phyloP scores from a whole-genome alignment of 1,140 invertebrate species.

The Oryzaephilus surinamensis region DNA sequence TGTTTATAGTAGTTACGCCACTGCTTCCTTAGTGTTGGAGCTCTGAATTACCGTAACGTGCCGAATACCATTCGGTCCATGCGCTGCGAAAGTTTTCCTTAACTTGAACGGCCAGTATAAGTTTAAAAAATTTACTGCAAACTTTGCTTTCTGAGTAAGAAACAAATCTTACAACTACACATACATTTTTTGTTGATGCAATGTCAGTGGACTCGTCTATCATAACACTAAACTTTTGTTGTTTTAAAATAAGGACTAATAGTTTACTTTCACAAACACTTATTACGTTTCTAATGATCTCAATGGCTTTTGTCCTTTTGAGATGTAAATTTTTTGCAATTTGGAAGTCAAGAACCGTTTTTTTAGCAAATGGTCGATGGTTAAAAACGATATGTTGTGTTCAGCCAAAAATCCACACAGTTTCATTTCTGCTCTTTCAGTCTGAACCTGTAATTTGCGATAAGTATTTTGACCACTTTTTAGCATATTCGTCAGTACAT shows the following conservation, averaged over 20 bases:
- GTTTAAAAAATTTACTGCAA: constrained; percentile 26
- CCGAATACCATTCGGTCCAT: too few species aligned
- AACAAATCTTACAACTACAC: constrained; percentile 3
- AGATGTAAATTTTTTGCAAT: constrained; percentile 7
- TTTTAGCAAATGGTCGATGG: constrained; percentile 2
- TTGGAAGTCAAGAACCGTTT: constrained; percentile 8
- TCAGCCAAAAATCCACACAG: constrained; percentile 11
- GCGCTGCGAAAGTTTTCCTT: too few species aligned
- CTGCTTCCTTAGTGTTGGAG: too few species aligned
- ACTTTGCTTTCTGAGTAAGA: not conserved
- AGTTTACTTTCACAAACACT: constrained; percentile 1
- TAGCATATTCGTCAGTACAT: too few species aligned
- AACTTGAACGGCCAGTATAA: too few species aligned
- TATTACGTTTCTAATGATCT: constrained; percentile 11
- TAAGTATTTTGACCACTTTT: too few species aligned
- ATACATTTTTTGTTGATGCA: constrained; percentile 2
- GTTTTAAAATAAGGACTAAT: constrained; percentile 1
- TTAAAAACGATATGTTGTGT: constrained; percentile 12
- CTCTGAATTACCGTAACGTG: too few species aligned
- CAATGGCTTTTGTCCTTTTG: constrained; percentile 5
- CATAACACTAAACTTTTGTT: constrained; percentile 9
- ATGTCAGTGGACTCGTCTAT: constrained; percentile 15
- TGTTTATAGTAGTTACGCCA: too few species aligned
- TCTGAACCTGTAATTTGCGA: not conserved
- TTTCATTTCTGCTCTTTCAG: constrained; percentile 7